phyloP scores from a whole-genome alignment of 2,888 invertebrate species.

The Meta bourneti region DNA sequence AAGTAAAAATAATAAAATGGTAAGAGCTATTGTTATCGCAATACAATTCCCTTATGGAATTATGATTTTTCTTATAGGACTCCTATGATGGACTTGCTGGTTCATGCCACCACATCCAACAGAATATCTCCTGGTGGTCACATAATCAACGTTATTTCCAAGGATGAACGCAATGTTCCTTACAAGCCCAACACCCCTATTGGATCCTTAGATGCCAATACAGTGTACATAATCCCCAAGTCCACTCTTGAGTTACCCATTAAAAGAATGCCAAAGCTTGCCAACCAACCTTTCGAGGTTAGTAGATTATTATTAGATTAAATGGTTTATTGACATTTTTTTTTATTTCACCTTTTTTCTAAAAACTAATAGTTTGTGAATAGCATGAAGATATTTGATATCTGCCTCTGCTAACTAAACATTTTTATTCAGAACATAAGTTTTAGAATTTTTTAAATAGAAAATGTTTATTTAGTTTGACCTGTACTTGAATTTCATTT shows the following conservation, averaged over 20 bases:
- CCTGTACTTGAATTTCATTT: too few species aligned
- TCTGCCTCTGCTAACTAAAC: too few species aligned
- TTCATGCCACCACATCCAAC: constrained; percentile 85
- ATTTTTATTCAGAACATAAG: too few species aligned
- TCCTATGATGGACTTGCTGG: constrained; percentile 89
- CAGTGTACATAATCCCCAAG: constrained; percentile 83
- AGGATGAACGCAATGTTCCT: constrained; percentile 82
- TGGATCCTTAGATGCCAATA: constrained; percentile 83
- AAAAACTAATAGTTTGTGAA: too few species aligned
- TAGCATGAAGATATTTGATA: too few species aligned
- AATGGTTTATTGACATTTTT: too few species aligned
- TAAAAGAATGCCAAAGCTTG: constrained; percentile 78
- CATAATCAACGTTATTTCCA: constrained; percentile 85
- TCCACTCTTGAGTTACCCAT: constrained; percentile 78
- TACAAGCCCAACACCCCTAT: constrained; percentile 89
- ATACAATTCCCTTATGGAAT: too few species aligned
- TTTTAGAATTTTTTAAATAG: too few species aligned
- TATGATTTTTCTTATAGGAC: constrained; percentile 82
- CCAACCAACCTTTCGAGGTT: constrained; percentile 85
- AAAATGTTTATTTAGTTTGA: too few species aligned
- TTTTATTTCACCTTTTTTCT: too few species aligned
- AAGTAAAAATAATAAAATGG: too few species aligned
- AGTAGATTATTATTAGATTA: constrained; percentile 9
- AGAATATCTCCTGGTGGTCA: constrained; percentile 85
- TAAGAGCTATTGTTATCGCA: too few species aligned